Conservation (phyloP, 2,797 vertebrate genomes). For the Coluber constrictor region DNA sequence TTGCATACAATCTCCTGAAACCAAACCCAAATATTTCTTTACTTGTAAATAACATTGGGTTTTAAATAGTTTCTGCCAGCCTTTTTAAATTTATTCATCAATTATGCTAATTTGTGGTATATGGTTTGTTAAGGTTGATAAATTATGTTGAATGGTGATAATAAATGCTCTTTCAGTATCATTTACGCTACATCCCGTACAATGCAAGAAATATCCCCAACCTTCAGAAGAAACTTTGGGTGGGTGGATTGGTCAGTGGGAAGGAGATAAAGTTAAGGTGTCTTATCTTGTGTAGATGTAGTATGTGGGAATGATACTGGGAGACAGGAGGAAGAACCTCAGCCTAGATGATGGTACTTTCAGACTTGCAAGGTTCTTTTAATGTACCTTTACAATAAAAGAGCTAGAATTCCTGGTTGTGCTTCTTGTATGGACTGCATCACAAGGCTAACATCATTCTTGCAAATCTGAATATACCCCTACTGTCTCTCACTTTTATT, state of each 20-base stretch:
- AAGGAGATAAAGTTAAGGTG: not conserved
- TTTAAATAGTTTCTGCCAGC: not conserved
- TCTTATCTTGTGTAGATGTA: not conserved
- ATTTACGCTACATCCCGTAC: not conserved
- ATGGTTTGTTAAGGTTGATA: not conserved
- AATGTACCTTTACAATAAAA: not conserved
- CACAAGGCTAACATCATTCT: not conserved
- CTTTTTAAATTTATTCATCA: not conserved
- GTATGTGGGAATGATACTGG: not conserved
- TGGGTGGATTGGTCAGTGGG: not conserved
- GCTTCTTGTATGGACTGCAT: not conserved
- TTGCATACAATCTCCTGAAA: not conserved
- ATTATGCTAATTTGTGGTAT: not conserved
- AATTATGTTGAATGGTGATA: not conserved
- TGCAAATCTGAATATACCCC: not conserved
- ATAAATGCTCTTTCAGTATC: not conserved
- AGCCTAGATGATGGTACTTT: not conserved
- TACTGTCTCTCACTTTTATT: not conserved
- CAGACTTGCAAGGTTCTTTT: not conserved
- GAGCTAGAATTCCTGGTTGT: not conserved
- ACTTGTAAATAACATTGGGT: not conserved
- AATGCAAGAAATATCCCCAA: not conserved
- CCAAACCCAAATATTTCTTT: not conserved
- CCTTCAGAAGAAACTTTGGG: not conserved
- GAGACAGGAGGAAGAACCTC: not conserved